phyloP scores from a whole-genome alignment of 2,888 invertebrate species.

The Parasteatoda lunata region DNA sequence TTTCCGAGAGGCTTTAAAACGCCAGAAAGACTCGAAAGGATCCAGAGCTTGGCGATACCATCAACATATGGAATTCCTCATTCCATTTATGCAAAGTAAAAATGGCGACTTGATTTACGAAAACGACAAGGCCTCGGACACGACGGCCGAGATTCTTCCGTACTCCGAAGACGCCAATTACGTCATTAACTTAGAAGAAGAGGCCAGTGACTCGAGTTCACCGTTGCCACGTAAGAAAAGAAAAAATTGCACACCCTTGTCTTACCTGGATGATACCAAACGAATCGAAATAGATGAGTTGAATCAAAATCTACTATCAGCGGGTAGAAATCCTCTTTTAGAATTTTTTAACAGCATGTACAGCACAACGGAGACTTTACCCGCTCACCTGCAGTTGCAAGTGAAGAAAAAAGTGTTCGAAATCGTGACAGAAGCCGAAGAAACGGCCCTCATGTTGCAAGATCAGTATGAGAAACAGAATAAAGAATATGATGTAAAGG shows the following conservation, averaged over 20 bases:
- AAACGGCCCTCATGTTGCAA: slow-evolving; percentile 22
- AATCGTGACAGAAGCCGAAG: slow-evolving; percentile 37
- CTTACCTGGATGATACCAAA: background rate
- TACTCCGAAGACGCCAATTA: slow-evolving; percentile 2
- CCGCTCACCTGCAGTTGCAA: slow-evolving; percentile 28
- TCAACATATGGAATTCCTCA: slow-evolving; percentile 40
- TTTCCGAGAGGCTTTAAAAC: slow-evolving; percentile 36
- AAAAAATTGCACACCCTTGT: background rate
- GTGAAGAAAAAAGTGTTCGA: slow-evolving; percentile 52
- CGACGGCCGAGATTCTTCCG: background rate
- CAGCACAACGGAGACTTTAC: slow-evolving; percentile 25
- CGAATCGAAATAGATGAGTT: background rate
- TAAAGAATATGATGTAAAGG: slow-evolving; percentile 23
- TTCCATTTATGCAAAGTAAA: slow-evolving; percentile 41
- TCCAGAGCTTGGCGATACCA: slow-evolving; percentile 24
- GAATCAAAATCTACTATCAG: background rate
- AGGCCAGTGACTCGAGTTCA: slow-evolving; percentile 7
- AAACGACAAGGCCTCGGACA: slow-evolving; percentile 4
- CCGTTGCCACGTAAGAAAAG: slow-evolving; percentile 5
- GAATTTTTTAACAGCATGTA: slow-evolving; percentile 50
- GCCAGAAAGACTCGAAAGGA: slow-evolving; percentile 27
- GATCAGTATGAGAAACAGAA: background rate
- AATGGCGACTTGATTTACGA: slow-evolving; percentile 10
- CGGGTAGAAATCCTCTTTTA: slow-evolving; percentile 17
- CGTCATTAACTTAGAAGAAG: background rate